phyloP scores from a whole-genome alignment of 1,140 invertebrate genomes.

The Drosophila ogumai region DNA sequence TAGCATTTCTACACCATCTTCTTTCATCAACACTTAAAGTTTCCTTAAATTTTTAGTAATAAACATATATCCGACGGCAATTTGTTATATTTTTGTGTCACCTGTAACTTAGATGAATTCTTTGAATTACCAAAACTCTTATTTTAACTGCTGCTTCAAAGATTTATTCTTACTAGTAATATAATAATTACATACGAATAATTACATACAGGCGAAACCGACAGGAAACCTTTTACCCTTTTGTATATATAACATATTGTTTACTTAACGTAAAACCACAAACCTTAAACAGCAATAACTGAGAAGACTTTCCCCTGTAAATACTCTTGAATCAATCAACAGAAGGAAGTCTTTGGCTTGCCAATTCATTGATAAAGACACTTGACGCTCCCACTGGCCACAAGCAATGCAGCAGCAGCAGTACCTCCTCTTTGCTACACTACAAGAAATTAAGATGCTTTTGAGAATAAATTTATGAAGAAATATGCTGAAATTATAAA shows the following conservation, averaged over 20 bases:
- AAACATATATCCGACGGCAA: too few species aligned
- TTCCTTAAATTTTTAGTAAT: too few species aligned
- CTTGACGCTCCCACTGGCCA: constrained; percentile 54
- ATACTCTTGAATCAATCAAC: constrained; percentile 7
- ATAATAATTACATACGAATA: neutral
- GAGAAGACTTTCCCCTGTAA: neutral
- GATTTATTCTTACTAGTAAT: too few species aligned
- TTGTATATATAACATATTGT: too few species aligned
- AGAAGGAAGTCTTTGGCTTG: constrained; percentile 2
- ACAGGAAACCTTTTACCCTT: neutral
- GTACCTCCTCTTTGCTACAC: neutral
- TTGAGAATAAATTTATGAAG: neutral
- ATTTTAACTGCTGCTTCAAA: neutral
- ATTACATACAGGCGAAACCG: too few species aligned
- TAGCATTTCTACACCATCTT: too few species aligned
- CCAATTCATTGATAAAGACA: constrained; percentile 28
- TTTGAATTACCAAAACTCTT: too few species aligned
- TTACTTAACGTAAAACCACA: constrained; percentile 1
- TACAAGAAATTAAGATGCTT: neutral
- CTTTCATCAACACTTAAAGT: too few species aligned
- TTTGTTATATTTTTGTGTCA: too few species aligned
- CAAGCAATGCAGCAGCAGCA: neutral
- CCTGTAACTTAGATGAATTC: too few species aligned
- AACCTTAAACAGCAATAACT: neutral
- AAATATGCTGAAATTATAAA: neutral